Conservation (phyloP, 2,888 invertebrate species). For the Heliconius erato region DNA sequence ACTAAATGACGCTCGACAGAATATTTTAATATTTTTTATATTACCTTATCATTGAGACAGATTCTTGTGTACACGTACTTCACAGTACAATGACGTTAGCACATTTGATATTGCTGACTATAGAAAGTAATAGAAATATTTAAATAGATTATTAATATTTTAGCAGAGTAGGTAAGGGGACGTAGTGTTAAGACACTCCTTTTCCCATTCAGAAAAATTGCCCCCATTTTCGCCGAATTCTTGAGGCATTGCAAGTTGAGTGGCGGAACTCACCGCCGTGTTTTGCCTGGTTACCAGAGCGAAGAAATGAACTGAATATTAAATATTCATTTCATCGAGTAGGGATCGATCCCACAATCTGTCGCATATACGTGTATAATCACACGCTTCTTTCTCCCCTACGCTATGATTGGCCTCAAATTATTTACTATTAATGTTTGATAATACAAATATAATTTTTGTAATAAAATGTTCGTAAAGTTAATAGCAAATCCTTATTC, state of each 20-base stretch:
- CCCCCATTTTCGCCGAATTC: not conserved
- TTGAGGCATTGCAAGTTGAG: not conserved
- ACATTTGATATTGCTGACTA: not conserved
- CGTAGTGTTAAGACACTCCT: not conserved
- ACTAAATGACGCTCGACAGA: conserved; percentile 1
- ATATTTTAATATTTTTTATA: conserved; percentile 3
- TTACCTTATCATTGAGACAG: conserved; percentile 14
- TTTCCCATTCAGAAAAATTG: not conserved
- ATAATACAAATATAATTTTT: not conserved
- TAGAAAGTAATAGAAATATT: conserved; percentile 3
- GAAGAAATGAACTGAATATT: no score
- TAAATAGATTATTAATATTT: not conserved
- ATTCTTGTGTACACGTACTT: conserved; percentile 16
- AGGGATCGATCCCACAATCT: not conserved
- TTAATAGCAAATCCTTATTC: not conserved
- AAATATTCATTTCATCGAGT: not conserved
- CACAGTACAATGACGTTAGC: conserved; percentile 10
- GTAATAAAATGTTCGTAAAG: not conserved
- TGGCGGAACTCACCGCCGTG: not conserved
- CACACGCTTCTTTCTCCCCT: no score
- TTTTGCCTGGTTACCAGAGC: no score
- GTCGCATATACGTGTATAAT: no score
- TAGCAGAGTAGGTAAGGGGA: not conserved
- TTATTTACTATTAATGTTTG: not conserved
- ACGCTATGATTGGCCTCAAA: no score